A percentile compares a stretch with the other conserved stretches of the same genome.
Evolutionary conservation across 2,797 vertebrate genomes (phyloP).

Genomic region (Molossus alvarezi): DNA sequence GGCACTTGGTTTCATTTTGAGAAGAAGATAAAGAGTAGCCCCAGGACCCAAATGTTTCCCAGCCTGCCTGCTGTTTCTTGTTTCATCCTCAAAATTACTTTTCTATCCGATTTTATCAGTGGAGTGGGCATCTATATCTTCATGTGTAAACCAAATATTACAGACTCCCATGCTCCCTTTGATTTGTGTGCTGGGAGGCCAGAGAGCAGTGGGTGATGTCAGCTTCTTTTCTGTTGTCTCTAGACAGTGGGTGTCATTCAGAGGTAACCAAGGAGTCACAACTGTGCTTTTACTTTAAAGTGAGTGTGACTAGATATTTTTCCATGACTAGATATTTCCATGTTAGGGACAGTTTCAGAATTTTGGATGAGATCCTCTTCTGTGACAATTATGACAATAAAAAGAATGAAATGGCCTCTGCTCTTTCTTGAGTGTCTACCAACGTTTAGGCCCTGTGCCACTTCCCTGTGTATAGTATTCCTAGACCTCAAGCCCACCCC

Average conservation of each 20-base stretch:
- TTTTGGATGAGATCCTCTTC: slow-evolving; percentile 66
- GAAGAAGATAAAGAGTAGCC: not conserved
- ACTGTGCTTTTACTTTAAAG: slow-evolving; percentile 73
- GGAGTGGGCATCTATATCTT: not conserved
- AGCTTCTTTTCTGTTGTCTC: slow-evolving; percentile 70
- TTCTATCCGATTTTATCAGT: not conserved
- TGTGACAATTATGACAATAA: not conserved
- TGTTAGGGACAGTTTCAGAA: slow-evolving; percentile 59
- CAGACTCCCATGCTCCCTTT: not conserved
- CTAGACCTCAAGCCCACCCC: not conserved
- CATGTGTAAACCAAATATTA: not conserved
- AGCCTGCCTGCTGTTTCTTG: not conserved
- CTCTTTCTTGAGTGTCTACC: not conserved
- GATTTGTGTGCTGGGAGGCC: not conserved
- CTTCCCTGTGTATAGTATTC: not conserved
- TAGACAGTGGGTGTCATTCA: slow-evolving; percentile 53
- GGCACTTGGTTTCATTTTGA: slow-evolving; percentile 56
- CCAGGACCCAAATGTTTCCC: not conserved
- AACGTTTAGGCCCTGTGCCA: not conserved
- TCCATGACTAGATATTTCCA: slow-evolving; percentile 54
- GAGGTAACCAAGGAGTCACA: slow-evolving; percentile 49
- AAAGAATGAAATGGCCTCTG: not conserved
- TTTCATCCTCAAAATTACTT: slow-evolving; percentile 64
- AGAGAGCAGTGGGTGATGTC: not conserved
- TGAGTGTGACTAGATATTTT: slow-evolving; percentile 75